phyloP scores from a whole-genome alignment of 1,140 invertebrate species.

The Drosophila athabasca region DNA sequence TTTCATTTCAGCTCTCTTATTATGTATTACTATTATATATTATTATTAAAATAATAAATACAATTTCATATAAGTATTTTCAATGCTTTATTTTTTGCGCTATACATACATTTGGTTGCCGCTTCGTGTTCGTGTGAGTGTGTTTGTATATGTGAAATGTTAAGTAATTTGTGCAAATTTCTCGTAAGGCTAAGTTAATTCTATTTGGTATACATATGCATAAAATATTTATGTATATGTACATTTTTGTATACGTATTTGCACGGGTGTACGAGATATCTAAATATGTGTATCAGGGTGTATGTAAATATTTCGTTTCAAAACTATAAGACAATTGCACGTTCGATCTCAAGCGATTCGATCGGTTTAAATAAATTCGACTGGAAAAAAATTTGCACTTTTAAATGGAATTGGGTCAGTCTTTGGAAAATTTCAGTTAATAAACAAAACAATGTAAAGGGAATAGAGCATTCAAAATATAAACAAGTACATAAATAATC shows the following conservation, averaged over 20 bases:
- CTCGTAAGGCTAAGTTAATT: conserved; percentile 25
- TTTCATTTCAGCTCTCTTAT: too few relatives aligned
- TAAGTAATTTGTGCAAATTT: conserved; percentile 44
- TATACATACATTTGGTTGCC: conserved; percentile 50
- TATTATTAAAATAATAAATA: too few relatives aligned
- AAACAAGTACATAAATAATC: too few relatives aligned
- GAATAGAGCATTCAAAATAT: too few relatives aligned
- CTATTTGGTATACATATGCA: conserved; percentile 26
- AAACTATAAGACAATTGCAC: conserved; percentile 27
- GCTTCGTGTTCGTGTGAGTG: conserved; percentile 12
- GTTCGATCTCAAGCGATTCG: conserved; percentile 27
- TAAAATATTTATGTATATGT: conserved; percentile 13
- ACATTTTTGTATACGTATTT: not conserved
- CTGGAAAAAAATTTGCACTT: too few relatives aligned
- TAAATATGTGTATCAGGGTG: not conserved
- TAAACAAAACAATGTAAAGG: too few relatives aligned
- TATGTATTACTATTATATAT: too few relatives aligned
- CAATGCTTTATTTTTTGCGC: conserved; percentile 40
- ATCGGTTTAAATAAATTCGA: not conserved
- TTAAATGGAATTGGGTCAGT: too few relatives aligned
- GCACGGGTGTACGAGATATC: too few relatives aligned
- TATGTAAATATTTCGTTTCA: conserved; percentile 41
- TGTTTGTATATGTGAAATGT: conserved; percentile 4
- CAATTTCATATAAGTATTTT: conserved; percentile 24
- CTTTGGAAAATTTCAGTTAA: too few relatives aligned